Conservation (phyloP, 2,888 invertebrate species). For the Stegana nigrithorax region DNA sequence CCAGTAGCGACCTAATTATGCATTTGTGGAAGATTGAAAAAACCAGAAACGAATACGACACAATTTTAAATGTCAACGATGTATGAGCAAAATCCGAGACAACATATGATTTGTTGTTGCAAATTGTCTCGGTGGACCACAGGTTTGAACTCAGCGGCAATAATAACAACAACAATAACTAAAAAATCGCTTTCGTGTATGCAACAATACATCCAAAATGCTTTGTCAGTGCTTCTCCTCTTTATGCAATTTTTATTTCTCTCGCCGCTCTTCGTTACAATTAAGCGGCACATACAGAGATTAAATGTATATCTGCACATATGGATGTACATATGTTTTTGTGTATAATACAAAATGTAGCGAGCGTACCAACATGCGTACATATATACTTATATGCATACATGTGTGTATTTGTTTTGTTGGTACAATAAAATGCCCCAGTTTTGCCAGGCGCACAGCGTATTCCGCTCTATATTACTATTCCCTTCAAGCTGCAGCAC, state of each 20-base stretch:
- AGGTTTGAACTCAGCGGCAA: too few species aligned
- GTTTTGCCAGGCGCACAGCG: slow-evolving; percentile 67
- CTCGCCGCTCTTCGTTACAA: too few species aligned
- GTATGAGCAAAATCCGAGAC: neutral
- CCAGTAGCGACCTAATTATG: slow-evolving; percentile 44
- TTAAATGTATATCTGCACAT: neutral
- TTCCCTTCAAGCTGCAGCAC: too few species aligned
- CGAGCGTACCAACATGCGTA: neutral
- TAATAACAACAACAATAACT: neutral
- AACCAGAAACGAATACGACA: neutral
- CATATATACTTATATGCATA: neutral
- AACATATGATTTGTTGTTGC: neutral
- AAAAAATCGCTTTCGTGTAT: neutral
- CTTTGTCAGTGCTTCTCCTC: neutral
- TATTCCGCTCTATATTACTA: too few species aligned
- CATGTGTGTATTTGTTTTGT: slow-evolving; percentile 43
- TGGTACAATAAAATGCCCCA: slow-evolving; percentile 69
- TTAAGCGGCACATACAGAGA: neutral
- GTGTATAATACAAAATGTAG: neutral
- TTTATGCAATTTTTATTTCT: neutral
- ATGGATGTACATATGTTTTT: neutral
- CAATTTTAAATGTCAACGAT: neutral
- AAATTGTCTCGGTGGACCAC: neutral
- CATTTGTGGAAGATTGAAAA: neutral
- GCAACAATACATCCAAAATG: neutral